These are phyloP conservation scores for Darwinula stevensoni DNA, from an alignment of 2,888 invertebrate genomes.

Conservation along the genomic window DNA sequence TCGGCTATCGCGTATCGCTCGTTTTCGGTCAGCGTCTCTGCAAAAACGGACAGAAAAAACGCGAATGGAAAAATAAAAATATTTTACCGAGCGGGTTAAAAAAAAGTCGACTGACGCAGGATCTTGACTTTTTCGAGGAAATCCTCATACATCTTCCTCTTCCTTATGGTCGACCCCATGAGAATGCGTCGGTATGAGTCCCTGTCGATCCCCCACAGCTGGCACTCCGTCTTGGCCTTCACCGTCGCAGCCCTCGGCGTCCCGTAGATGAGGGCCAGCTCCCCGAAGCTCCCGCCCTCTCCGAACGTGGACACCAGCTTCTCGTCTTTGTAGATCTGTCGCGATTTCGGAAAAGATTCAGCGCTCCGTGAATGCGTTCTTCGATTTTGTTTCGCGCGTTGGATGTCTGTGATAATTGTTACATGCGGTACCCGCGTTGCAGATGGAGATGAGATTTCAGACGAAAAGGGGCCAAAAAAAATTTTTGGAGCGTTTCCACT, in stretches of 20 bases:
- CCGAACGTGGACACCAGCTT: conserved; percentile 65
- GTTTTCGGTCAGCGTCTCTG: conserved; percentile 97
- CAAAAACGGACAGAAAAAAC: no score
- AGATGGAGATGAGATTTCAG: no score
- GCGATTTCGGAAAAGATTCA: no score
- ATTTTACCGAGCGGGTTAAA: no score
- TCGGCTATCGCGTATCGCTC: conserved; percentile 93
- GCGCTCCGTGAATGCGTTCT: conserved; percentile 13
- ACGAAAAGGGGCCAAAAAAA: no score
- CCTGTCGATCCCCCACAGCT: conserved; percentile 36
- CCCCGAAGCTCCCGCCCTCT: conserved; percentile 94
- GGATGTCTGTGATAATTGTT: no score
- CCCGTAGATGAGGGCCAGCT: conserved; percentile 91
- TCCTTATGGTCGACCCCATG: conserved; percentile 88
- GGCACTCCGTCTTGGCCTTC: conserved; percentile 61
- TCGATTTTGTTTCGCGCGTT: no score
- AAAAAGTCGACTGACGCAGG: conserved; percentile 7
- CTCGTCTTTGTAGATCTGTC: conserved; percentile 13
- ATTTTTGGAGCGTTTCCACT: no score
- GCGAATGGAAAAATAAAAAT: conserved; percentile 1
- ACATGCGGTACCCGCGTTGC: no score
- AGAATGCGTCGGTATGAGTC: conserved; percentile 42
- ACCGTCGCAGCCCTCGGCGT: conserved; percentile 98
- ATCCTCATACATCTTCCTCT: conserved; percentile 98
- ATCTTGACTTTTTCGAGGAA: conserved; percentile 90